A percentile compares a stretch with the other conserved stretches of the same genome.
Evolutionary conservation across 2,797 vertebrate genomes (phyloP).

Genomic region (Cyclopterus lumpus): DNA sequence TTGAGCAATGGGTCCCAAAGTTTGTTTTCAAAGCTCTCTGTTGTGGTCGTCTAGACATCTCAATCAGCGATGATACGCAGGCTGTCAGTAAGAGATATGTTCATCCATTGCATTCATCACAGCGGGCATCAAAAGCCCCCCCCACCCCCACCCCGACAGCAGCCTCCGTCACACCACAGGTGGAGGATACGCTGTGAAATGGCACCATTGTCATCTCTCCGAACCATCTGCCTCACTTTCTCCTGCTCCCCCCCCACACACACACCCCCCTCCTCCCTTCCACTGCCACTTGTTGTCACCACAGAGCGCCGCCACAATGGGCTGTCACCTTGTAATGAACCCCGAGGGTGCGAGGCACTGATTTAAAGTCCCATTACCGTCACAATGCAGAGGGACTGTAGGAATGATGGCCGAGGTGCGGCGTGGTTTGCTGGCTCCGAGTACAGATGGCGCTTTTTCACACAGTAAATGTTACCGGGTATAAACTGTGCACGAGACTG

Average conservation of each 20-base stretch:
- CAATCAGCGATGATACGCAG: constrained; percentile 53
- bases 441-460: constrained; percentile 76
- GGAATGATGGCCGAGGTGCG: constrained; percentile 65
- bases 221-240: constrained; percentile 71
- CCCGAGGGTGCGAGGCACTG: constrained; percentile 70
- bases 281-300: constrained; percentile 68
- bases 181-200: constrained; percentile 77
- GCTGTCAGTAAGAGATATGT: constrained; percentile 65
- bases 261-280: neutral
- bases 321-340: constrained; percentile 79
- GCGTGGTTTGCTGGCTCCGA: constrained; percentile 44
- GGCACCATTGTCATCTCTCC: constrained; percentile 64
- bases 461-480: constrained; percentile 52
- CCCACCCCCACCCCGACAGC: too few relatives aligned
- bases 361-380: constrained; percentile 82
- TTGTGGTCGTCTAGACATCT: constrained; percentile 64
- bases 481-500: constrained; percentile 45
- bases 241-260: constrained; percentile 27
- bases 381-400: constrained; percentile 59
- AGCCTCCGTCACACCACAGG: constrained; percentile 69
- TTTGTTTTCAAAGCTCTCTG: constrained; percentile 52
- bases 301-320: constrained; percentile 66
- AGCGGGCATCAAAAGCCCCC: constrained; percentile 65
- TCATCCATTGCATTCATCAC: constrained; percentile 65
- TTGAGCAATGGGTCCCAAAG: constrained; percentile 25